A percentile compares a stretch with the other conserved stretches of the same genome.
phyloP scores from a whole-genome alignment of 2,888 invertebrate genomes.

The Ditylenchus weischeri region DNA sequence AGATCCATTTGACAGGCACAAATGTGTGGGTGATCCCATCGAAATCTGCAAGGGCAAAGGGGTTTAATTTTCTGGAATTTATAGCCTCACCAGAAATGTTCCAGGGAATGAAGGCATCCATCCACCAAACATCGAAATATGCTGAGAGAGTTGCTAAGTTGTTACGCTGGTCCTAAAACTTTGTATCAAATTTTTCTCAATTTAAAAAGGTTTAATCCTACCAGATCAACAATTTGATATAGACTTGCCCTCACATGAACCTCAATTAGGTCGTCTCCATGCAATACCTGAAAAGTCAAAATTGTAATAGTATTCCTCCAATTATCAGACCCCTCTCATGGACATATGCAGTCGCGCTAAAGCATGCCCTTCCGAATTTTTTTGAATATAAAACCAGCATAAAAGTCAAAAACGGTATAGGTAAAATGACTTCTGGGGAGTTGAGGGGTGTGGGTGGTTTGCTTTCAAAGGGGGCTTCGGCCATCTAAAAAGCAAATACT shows the following conservation, averaged over 20 bases:
- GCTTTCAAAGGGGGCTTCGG: no score
- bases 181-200: no score
- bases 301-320: no score
- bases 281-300: background rate
- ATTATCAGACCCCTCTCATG: no score
- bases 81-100: constrained; percentile 29
- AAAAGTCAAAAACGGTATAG: no score
- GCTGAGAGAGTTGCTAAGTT: constrained; percentile 57
- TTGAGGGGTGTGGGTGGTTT: no score
- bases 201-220: constrained; percentile 22
- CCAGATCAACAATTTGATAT: constrained; percentile 58
- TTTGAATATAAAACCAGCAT: no score
- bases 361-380: no score
- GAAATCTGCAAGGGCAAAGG: constrained; percentile 27
- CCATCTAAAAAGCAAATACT: constrained; percentile 25
- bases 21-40: constrained; percentile 46
- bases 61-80: no score
- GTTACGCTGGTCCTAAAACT: constrained; percentile 54
- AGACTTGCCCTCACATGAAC: constrained; percentile 53
- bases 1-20: constrained; percentile 53
- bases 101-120: constrained; percentile 49
- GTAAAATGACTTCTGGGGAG: no score
- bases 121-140: constrained; percentile 57
- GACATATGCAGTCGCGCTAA: no score
- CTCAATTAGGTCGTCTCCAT: constrained; percentile 35